Evolutionary conservation across 2,797 vertebrate genomes (phyloP), one percentile per base, ranked within the genome.

Genomic region (Pygocentrus nattereri): DNA sequence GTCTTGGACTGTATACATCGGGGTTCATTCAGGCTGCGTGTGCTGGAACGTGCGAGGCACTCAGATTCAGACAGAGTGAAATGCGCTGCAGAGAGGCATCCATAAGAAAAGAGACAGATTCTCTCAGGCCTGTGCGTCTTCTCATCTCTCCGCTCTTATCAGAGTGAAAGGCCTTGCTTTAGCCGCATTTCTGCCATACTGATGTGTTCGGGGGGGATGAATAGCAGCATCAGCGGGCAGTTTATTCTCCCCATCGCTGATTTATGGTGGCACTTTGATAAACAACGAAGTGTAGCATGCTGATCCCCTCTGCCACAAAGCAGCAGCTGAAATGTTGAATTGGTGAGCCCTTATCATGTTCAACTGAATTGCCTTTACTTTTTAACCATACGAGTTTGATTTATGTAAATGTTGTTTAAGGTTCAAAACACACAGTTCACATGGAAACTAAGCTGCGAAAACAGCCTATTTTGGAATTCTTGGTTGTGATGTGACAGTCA

Each of bases 121-220:
- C 76, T 85, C 59, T 18, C 65, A 70, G 76, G 38, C n/a, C 64
- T 78, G 82, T 74, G 76, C 89, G 84, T 88, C 87, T 86, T 73
- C 79, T 83, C 84, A 85, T 87, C 86, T 89, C 85, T 87, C 87
- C 82, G 89, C 86, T 86, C 86, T 90, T 88, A 86, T 86, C 87
- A 78, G 72, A 88, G 79, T 85, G 88, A 87, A 86, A 82, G 80
- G n/a, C 74, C 7, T 30, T 78, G 64, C 86, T 89, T 73, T 11
- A 23, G n/a, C 56, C 25, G 11, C 13, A 78, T 65, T 78, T 85
- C 73, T 83, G 82, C 79, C 79, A 88, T 88, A 89, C 90, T 87
- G 87, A 92, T 91, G 84, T 71, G 84, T 91, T 89, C 85, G 86
- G 75, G 54, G 84, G 89, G 91, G 64, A 91, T 82, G 78, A 91